Conservation (phyloP, 2,888 invertebrate genomes). For the Chironomus riparius region DNA sequence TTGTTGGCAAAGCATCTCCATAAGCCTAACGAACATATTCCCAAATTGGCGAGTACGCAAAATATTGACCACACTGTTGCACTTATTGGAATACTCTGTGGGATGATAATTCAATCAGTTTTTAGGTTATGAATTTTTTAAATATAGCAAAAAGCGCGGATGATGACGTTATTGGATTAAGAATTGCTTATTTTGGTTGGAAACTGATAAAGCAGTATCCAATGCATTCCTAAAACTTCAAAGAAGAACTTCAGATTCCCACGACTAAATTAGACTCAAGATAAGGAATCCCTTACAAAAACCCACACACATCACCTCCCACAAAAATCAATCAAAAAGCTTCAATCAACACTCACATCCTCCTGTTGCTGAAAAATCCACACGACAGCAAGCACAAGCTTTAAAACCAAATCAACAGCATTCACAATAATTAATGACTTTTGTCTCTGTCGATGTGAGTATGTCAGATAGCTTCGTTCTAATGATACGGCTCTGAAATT, state of each 20-base stretch:
- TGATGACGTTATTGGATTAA: too few relatives aligned
- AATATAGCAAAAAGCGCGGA: too few relatives aligned
- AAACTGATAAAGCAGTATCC: too few relatives aligned
- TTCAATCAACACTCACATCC: neutral
- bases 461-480: conserved; percentile 77
- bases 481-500: conserved; percentile 40
- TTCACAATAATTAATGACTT: conserved; percentile 87
- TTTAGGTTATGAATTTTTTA: neutral
- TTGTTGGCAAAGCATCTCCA: conserved; percentile 90
- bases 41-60: conserved; percentile 67
- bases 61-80: conserved; percentile 66
- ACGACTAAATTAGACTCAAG: too few relatives aligned
- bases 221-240: too few relatives aligned
- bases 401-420: conserved; percentile 73
- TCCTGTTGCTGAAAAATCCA: conserved; percentile 32
- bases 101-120: conserved; percentile 30
- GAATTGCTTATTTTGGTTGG: too few relatives aligned
- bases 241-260: too few relatives aligned
- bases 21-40: conserved; percentile 72
- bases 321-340: neutral
- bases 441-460: conserved; percentile 82
- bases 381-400: conserved; percentile 48
- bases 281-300: too few relatives aligned
- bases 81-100: conserved; percentile 40
- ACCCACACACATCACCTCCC: too few relatives aligned